Evolutionary conservation across 2,113 vertebrate species (phyloP).

Genomic region (Sus scrofa): T2T-Sscrofa CM000819.6:111560001-111560500

Average conservation of each 20-base stretch:
- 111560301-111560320: neutral
- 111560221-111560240: constrained; percentile 10
- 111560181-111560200: neutral
- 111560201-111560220: neutral
- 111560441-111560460: neutral
- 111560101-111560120: neutral
- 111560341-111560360: neutral
- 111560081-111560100: neutral
- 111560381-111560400: neutral
- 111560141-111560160: neutral
- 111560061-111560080: neutral
- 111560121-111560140: neutral
- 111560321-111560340: neutral
- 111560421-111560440: neutral
- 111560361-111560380: constrained; percentile 11
- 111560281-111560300: neutral
- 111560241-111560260: neutral
- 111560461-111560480: neutral
- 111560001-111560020: neutral
- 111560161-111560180: neutral
- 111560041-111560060: neutral
- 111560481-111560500: neutral
- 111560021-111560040: neutral
- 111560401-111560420: neutral
- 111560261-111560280: neutral